Evolutionary conservation across 2,888 invertebrate species (phyloP).

Genomic region (Temnothorax unifasciatus): DNA sequence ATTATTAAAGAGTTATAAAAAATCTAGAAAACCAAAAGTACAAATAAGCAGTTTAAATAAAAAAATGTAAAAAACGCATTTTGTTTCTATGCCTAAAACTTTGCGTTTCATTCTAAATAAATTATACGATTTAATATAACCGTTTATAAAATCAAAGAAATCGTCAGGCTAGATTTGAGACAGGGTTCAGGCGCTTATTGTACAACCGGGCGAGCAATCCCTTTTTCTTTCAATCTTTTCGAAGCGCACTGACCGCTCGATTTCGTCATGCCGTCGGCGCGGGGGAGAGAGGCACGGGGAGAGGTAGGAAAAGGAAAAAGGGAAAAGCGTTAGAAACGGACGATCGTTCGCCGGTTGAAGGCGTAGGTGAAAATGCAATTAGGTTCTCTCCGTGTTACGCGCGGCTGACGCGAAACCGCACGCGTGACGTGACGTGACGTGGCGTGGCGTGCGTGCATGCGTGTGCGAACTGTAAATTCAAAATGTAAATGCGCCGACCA

Average conservation of each 20-base stretch:
- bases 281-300: neutral
- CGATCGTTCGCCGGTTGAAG: constrained; percentile 49
- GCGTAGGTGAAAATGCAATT: constrained; percentile 75
- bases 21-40: neutral
- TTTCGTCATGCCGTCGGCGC: constrained; percentile 62
- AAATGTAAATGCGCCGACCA: constrained; percentile 62
- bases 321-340: constrained; percentile 62
- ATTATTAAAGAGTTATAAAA: neutral
- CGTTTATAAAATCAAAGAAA: neutral
- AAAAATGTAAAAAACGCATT: neutral
- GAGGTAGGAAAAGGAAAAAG: constrained; percentile 24
- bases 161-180: neutral
- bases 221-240: neutral
- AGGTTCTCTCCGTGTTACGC: constrained; percentile 68
- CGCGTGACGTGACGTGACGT: constrained; percentile 47
- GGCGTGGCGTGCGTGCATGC: constrained; percentile 33
- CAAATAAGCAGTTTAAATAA: neutral
- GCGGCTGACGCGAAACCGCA: constrained; percentile 72
- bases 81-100: neutral
- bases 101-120: neutral
- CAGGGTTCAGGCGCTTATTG: neutral
- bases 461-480: constrained; percentile 67
- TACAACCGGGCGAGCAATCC: neutral
- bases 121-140: neutral
- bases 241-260: constrained; percentile 19